These are phyloP conservation scores for Apteryx owenii DNA, from an alignment of 2,113 vertebrate species.

Conservation along the genomic window DNA sequence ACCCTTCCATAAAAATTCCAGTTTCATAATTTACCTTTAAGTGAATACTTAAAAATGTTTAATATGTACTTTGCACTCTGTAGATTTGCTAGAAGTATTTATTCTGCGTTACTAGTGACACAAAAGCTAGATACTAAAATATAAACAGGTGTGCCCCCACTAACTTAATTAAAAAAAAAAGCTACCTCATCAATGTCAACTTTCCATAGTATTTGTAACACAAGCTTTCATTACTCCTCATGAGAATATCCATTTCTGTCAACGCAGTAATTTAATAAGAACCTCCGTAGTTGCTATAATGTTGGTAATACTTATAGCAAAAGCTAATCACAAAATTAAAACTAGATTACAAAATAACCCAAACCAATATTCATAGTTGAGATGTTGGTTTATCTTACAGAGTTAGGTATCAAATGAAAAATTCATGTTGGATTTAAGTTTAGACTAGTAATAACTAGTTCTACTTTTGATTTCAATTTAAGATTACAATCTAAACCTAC, in stretches of 20 bases:
- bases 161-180: neutral
- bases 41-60: neutral
- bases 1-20: neutral
- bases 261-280: neutral
- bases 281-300: neutral
- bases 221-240: neutral
- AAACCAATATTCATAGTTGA: neutral
- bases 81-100: neutral
- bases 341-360: neutral
- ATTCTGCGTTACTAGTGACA: neutral
- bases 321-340: neutral
- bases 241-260: neutral
- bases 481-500: neutral
- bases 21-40: neutral
- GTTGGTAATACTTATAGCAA: neutral
- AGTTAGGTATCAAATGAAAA: neutral
- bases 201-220: neutral
- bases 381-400: neutral
- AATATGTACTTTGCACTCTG: neutral
- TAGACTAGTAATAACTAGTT: neutral
- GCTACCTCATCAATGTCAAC: neutral
- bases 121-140: neutral
- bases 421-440: neutral
- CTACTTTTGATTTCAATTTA: neutral
- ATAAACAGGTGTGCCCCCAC: neutral